Conservation (phyloP, 2,113 vertebrate genomes). For the Xerus inauris region DNA sequence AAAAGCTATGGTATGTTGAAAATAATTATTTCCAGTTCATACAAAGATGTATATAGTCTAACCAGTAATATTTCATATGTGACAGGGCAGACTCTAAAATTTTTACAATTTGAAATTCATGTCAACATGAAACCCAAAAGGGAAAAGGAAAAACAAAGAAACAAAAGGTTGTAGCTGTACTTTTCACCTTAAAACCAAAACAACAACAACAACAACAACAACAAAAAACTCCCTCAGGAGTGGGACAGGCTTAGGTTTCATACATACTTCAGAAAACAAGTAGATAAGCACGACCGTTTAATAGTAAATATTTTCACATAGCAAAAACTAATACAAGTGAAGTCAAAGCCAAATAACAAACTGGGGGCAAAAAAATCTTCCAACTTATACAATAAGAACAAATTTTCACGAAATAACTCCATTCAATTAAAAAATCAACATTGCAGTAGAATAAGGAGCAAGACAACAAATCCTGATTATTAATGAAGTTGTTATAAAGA, state of each 20-base stretch:
- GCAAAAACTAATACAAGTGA: neutral
- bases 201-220: too few species aligned
- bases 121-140: neutral
- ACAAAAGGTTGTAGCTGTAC: neutral
- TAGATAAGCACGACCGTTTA: neutral
- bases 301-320: neutral
- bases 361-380: neutral
- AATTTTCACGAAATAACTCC: neutral
- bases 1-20: neutral
- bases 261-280: neutral
- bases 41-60: neutral
- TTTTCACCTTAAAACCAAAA: neutral
- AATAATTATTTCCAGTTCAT: neutral
- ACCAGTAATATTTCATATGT: neutral
- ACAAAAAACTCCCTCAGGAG: too few species aligned
- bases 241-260: neutral
- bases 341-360: neutral
- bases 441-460: neutral
- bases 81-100: neutral
- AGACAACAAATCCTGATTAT: too few species aligned
- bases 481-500: too few species aligned
- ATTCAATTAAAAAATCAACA: neutral
- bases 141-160: neutral
- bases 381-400: neutral
- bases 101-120: neutral